Evolutionary conservation across 2,888 invertebrate species (phyloP).

Genomic region (Sturmia bella): DNA sequence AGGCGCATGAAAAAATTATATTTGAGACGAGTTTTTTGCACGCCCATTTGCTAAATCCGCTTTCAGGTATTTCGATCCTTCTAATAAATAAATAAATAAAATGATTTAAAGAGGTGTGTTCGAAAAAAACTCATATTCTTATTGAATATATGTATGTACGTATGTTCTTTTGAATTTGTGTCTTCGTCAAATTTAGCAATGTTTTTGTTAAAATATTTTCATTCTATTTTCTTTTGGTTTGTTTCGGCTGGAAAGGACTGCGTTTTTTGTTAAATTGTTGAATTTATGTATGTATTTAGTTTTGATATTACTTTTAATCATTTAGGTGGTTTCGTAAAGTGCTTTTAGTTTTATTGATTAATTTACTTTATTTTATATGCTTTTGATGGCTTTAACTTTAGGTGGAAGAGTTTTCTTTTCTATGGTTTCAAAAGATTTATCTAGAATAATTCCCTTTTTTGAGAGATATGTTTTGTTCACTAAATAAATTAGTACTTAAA

Average conservation of each 20-base stretch:
- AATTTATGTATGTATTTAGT: slow-evolving; percentile 5
- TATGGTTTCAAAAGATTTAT: slow-evolving; percentile 26
- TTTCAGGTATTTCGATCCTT: too few species aligned
- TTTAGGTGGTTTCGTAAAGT: slow-evolving; percentile 62
- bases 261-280: slow-evolving; percentile 13
- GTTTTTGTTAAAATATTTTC: slow-evolving; percentile 31
- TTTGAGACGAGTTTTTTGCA: too few species aligned
- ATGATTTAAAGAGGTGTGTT: too few species aligned
- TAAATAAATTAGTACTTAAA: slow-evolving; percentile 6
- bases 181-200: slow-evolving; percentile 37
- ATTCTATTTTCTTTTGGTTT: background rate
- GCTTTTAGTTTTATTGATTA: slow-evolving; percentile 34
- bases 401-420: slow-evolving; percentile 28
- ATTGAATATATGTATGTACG: background rate
- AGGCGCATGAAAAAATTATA: too few species aligned
- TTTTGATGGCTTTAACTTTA: slow-evolving; percentile 27
- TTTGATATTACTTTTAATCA: slow-evolving; percentile 32
- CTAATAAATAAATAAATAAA: too few species aligned
- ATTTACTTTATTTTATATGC: slow-evolving; percentile 3
- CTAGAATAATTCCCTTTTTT: slow-evolving; percentile 34
- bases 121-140: too few species aligned
- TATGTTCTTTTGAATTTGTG: background rate
- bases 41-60: too few species aligned
- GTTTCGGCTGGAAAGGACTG: slow-evolving; percentile 1
- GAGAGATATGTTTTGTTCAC: slow-evolving; percentile 41